Evolutionary conservation across 2,113 vertebrate genomes (phyloP).

Genomic region (Serinus canaria): DNA sequence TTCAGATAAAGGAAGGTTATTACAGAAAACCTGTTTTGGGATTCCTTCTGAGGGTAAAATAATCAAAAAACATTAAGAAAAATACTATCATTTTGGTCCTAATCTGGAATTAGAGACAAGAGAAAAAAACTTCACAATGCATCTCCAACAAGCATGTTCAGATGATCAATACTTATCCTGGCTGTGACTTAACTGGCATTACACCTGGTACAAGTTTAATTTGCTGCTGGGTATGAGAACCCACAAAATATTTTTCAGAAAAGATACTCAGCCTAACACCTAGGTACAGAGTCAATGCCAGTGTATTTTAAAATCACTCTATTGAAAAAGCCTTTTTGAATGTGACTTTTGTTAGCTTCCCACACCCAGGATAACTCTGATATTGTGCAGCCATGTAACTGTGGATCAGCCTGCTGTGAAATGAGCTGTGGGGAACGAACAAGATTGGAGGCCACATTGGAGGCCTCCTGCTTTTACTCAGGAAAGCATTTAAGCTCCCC

Average conservation of each 20-base stretch:
- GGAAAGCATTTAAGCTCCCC: neutral
- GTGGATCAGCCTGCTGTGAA: neutral
- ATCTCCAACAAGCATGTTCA: rapidly evolving
- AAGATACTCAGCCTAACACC: neutral
- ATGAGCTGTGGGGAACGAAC: neutral
- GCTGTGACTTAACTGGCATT: neutral
- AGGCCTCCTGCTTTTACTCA: neutral
- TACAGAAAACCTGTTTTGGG: neutral
- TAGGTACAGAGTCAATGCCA: neutral
- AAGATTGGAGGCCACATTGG: neutral
- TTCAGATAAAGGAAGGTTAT: neutral
- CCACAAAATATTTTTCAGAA: neutral
- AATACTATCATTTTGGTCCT: neutral
- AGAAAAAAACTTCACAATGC: neutral
- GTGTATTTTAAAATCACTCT: neutral
- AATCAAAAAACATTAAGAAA: neutral
- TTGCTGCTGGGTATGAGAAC: neutral
- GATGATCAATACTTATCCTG: neutral
- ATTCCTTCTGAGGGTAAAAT: neutral
- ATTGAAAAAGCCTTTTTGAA: neutral
- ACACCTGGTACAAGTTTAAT: neutral
- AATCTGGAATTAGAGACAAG: neutral
- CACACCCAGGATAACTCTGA: neutral
- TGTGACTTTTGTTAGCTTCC: neutral
- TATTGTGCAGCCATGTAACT: rapidly evolving